phyloP scores from a whole-genome alignment of 2,113 vertebrate species.

The Tichodroma muraria region DNA sequence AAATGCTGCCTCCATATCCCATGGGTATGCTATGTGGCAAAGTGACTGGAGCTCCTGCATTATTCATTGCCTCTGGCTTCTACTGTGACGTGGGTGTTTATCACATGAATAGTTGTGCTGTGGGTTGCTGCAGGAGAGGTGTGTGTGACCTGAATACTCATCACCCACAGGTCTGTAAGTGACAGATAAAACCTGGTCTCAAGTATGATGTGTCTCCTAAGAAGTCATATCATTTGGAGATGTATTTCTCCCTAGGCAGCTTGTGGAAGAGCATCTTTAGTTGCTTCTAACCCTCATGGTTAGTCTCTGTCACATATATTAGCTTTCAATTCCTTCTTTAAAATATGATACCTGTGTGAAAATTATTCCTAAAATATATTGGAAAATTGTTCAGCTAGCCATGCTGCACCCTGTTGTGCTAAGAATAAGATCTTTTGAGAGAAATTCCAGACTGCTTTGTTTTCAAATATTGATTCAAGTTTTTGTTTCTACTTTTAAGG shows the following conservation, averaged over 20 bases:
- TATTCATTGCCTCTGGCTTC: constrained; percentile 44
- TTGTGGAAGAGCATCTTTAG: neutral
- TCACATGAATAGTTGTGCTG: constrained; percentile 25
- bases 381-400: neutral
- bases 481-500: neutral
- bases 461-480: neutral
- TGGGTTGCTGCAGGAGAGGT: constrained; percentile 24
- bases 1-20: neutral
- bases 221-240: neutral
- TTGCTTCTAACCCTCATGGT: neutral
- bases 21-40: neutral
- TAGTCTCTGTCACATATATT: neutral
- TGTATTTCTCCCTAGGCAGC: neutral
- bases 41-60: constrained; percentile 35
- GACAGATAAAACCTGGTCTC: neutral
- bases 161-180: neutral
- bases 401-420: neutral
- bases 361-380: neutral
- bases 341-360: neutral
- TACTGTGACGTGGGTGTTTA: constrained; percentile 9
- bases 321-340: neutral
- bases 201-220: neutral
- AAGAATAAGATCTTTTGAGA: neutral
- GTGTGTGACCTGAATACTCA: constrained; percentile 36
- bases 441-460: neutral